phyloP scores from a whole-genome alignment of 2,797 vertebrate species.

The Cottoperca gobio region DNA sequence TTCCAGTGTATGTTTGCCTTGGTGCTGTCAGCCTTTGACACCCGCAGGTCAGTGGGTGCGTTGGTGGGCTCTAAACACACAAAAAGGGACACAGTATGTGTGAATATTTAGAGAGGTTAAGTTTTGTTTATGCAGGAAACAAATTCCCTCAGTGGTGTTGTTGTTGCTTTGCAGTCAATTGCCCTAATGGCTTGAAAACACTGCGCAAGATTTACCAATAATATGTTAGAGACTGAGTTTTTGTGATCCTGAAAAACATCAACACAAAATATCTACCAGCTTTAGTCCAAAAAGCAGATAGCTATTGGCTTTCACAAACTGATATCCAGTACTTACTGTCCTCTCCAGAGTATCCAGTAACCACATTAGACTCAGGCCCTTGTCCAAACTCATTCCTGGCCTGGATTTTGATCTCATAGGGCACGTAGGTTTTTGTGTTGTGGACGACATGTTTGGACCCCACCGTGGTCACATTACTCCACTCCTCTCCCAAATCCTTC shows the following conservation, averaged over 20 bases:
- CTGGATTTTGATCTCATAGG: conserved; percentile 95
- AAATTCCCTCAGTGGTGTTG: not conserved
- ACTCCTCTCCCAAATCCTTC: conserved; percentile 86
- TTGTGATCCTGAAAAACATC: not conserved
- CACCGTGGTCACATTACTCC: conserved; percentile 88
- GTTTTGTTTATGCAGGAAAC: not conserved
- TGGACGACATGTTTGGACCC: conserved; percentile 84
- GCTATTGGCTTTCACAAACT: not conserved
- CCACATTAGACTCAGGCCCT: conserved; percentile 88
- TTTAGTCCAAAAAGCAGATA: not conserved
- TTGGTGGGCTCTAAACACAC: conserved; percentile 88
- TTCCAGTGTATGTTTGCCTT: conserved; percentile 91
- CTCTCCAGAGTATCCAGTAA: conserved; percentile 94
- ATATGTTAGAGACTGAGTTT: not conserved
- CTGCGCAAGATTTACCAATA: not conserved
- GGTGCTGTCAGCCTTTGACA: conserved; percentile 90
- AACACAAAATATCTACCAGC: not conserved
- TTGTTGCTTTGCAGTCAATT: not conserved
- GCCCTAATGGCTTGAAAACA: not conserved
- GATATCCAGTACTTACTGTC: conserved; percentile 88
- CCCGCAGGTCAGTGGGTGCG: conserved; percentile 88
- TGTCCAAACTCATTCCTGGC: conserved; percentile 92
- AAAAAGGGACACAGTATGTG: not conserved
- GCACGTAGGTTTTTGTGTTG: conserved; percentile 90
- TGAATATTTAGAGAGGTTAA: not conserved